Conservation (phyloP, 2,888 invertebrate species). For the Agelastica alni region DNA sequence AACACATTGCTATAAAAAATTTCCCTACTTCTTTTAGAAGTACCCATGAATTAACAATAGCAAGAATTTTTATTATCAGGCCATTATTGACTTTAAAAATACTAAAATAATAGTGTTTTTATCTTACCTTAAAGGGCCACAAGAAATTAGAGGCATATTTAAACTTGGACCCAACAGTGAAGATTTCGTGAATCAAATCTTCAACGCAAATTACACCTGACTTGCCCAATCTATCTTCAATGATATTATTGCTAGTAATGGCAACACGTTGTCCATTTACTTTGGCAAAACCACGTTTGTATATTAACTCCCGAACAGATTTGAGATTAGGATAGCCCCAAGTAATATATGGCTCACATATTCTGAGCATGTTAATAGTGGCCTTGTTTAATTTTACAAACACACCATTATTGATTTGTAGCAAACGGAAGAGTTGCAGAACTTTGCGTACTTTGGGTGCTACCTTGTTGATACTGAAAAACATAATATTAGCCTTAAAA, state of each 20-base stretch:
- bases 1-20: no score
- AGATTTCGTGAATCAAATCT: conserved; percentile 96
- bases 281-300: conserved; percentile 98
- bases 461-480: conserved; percentile 79
- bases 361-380: conserved; percentile 97
- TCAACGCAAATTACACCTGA: conserved; percentile 92
- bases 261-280: conserved; percentile 87
- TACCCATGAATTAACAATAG: no score
- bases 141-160: conserved; percentile 95
- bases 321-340: conserved; percentile 99
- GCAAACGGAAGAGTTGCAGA: conserved; percentile 92
- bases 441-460: conserved; percentile 90
- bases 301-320: conserved; percentile 92
- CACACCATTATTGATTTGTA: conserved; percentile 99
- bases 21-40: no score
- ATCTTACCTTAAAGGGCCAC: conserved; percentile 95
- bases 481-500: no score
- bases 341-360: conserved; percentile 97
- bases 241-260: conserved; percentile 90
- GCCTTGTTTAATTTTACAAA: conserved; percentile 98
- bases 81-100: no score
- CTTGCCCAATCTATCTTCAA: conserved; percentile 85
- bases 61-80: no score
- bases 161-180: conserved; percentile 79
- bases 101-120: no score